These are phyloP conservation scores for Resseliella maxima DNA, from an alignment of 2,888 invertebrate species.

Conservation along the genomic window DNA sequence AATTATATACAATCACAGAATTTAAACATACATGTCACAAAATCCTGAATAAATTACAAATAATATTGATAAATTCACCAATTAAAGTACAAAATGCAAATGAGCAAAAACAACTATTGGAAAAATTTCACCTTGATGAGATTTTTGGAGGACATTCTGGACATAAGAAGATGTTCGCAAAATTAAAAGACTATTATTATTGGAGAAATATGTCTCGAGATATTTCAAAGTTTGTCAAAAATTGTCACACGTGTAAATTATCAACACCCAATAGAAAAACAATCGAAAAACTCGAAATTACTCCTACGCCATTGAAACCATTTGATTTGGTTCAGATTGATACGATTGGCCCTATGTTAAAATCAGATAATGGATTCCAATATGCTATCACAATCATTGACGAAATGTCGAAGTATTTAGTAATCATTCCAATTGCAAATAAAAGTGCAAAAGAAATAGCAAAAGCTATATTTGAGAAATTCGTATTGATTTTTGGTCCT, in stretches of 20 bases:
- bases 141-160: not conserved
- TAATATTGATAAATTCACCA: not conserved
- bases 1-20: not conserved
- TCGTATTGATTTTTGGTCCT: conserved; percentile 57
- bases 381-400: not conserved
- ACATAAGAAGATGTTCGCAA: not conserved
- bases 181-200: not conserved
- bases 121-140: not conserved
- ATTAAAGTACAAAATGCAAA: not conserved
- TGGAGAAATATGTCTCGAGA: not conserved
- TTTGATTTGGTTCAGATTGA: not conserved
- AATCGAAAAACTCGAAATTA: not conserved
- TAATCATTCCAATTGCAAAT: conserved; percentile 57
- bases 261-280: not conserved
- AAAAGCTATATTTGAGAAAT: conserved; percentile 58
- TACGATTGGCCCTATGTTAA: not conserved
- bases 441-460: conserved; percentile 59
- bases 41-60: not conserved
- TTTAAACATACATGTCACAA: not conserved
- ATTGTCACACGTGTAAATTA: not conserved
- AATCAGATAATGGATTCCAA: not conserved
- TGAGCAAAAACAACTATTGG: not conserved
- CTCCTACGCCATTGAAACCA: not conserved
- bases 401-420: not conserved
- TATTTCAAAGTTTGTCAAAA: not conserved